Percentiles rank a stretch among this genome's conserved stretches.
phyloP scores from a whole-genome alignment of 2,888 invertebrate genomes.

The Microctonus aethiopoides region DNA sequence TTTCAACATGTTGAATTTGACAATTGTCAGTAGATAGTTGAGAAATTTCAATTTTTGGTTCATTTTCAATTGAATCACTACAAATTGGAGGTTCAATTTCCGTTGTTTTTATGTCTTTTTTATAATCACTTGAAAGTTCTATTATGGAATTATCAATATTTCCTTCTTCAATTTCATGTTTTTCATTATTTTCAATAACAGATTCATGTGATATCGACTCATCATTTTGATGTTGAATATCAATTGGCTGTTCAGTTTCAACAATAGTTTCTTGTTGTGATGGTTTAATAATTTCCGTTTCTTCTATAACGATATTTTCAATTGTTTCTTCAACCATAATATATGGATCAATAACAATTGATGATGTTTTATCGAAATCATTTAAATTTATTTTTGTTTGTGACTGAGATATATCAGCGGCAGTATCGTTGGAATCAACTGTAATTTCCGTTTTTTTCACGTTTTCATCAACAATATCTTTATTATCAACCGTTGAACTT shows the following conservation, averaged over 20 bases:
- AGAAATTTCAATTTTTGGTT: slow-evolving; percentile 6
- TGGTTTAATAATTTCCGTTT: background rate
- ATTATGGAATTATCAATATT: background rate
- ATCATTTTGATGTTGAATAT: background rate
- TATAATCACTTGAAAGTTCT: background rate
- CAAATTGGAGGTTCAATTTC: slow-evolving; percentile 24
- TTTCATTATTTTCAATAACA: background rate
- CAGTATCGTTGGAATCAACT: background rate
- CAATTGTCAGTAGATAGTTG: background rate
- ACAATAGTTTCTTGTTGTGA: background rate
- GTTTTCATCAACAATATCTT: slow-evolving; percentile 23
- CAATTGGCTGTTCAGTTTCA: background rate
- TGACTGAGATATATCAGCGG: too few relatives aligned
- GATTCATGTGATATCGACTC: background rate
- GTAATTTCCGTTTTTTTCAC: slow-evolving; percentile 11
- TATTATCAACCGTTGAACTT: too few relatives aligned
- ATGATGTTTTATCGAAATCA: too few relatives aligned
- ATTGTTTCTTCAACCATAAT: background rate
- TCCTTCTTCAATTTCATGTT: slow-evolving; percentile 12
- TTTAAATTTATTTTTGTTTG: too few relatives aligned
- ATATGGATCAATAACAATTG: too few relatives aligned
- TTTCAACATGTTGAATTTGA: background rate
- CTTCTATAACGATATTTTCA: background rate
- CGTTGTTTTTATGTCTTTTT: background rate
- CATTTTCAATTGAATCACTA: slow-evolving; percentile 32